Base-by-base conservation (phyloP, 2,113 vertebrate genomes). In the Cervus canadensis region DNA sequence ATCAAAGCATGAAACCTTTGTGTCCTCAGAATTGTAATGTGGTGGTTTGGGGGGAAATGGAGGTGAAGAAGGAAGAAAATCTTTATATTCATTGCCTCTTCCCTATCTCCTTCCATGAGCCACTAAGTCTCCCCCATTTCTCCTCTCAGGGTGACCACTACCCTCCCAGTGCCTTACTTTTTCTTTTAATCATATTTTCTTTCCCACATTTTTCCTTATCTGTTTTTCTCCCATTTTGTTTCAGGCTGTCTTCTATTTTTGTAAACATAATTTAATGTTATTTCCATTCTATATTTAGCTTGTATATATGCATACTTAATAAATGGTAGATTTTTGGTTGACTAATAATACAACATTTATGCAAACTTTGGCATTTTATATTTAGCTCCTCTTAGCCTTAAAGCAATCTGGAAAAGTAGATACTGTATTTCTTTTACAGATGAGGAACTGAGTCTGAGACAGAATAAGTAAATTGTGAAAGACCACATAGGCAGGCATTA, bases 211-310 rank as follows among this genome's bases (percentile, higher is more conserved):
- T 92, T 84, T 14, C 64, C 26, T 85, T 56, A 54, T 57, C 50
- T 87, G 5, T 84, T 94, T 95, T 94, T 89, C 89, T 92, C 57
- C 19, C 54, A 59, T 54, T 96, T 93, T 95, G 25, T 90, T 93
- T 89, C 76, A 96, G 48, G 26, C 7, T n/a, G 74, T 86, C 9
- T 57, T n/a, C 43, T 71, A 71, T 36, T 84, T 74, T 48, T 91
- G 81, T 59, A 60, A 89, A 62, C 12, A 86, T 54, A 91, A 91
- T 60, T 76, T 85, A 91, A 94, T 83, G 28, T 64, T 60, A 91
- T 62, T 92, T 88, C 21, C 11, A 74, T 76, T 60, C 50, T 45
- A 87, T 89, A 87, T 64, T 96, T 97, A 93, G 40, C 62, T 33
- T 83, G 25, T 59, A 19, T 50, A 26, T 54, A 56, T 56, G 19